Evolutionary conservation across 2,888 invertebrate species (phyloP).

Genomic region (Pogonocherus hispidulus): DNA sequence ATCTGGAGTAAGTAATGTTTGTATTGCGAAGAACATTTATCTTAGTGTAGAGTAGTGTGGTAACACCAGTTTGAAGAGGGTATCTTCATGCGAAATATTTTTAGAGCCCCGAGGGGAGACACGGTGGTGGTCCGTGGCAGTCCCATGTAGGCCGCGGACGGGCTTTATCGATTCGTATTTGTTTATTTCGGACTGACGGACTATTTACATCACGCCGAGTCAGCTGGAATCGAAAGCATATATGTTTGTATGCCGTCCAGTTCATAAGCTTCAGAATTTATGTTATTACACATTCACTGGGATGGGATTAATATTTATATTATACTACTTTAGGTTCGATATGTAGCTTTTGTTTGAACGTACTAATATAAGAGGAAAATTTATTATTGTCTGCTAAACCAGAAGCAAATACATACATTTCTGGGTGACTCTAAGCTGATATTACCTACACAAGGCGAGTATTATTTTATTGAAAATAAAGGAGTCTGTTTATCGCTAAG

Average conservation of each 20-base stretch:
- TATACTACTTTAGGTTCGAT: too few species aligned
- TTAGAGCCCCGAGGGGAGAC: not conserved
- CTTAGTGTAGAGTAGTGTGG: too few species aligned
- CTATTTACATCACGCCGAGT: constrained; percentile 18
- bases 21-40: too few species aligned
- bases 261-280: not conserved
- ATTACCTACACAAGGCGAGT: too few species aligned
- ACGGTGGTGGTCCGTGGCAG: constrained; percentile 1
- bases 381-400: too few species aligned
- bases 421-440: too few species aligned
- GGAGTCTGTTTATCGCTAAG: too few species aligned
- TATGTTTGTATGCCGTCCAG: constrained; percentile 9
- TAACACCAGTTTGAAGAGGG: constrained; percentile 13
- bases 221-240: constrained; percentile 15
- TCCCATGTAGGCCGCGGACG: not conserved
- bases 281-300: not conserved
- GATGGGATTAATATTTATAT: not conserved
- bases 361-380: too few species aligned
- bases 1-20: too few species aligned
- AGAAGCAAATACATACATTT: too few species aligned
- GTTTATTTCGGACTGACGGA: constrained; percentile 16
- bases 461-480: too few species aligned
- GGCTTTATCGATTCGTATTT: constrained; percentile 19
- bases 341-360: too few species aligned
- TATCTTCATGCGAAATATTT: constrained; percentile 13